Percentiles rank a stretch among this genome's conserved stretches.
Conservation (phyloP, 2,797 vertebrate species). For the Liparis tanakae region DNA sequence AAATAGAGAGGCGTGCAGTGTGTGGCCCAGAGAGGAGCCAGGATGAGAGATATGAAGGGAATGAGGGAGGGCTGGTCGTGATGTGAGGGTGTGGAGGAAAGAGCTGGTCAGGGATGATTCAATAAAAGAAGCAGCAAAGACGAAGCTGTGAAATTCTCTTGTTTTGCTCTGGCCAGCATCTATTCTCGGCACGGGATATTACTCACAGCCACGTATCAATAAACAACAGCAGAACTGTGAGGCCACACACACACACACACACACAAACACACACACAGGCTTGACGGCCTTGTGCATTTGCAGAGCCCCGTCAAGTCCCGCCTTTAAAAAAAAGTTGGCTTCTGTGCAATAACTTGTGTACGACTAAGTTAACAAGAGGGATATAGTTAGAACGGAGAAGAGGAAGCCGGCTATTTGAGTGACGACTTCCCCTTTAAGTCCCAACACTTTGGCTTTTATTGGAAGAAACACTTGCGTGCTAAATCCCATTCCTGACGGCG, state of each 20-base stretch:
- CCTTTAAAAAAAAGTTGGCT: not conserved
- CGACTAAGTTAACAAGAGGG: slow-evolving; percentile 22
- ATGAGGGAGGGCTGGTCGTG: slow-evolving; percentile 69
- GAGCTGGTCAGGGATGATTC: slow-evolving; percentile 51
- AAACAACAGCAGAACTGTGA: slow-evolving; percentile 36
- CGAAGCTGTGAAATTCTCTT: slow-evolving; percentile 39
- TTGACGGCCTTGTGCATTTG: slow-evolving; percentile 15
- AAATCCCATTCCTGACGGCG: slow-evolving; percentile 6
- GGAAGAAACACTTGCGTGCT: slow-evolving; percentile 30
- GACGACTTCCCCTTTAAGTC: slow-evolving; percentile 61
- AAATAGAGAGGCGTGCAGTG: slow-evolving; percentile 76
- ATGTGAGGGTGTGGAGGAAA: slow-evolving; percentile 70
- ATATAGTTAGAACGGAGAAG: slow-evolving; percentile 54
- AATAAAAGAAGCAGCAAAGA: slow-evolving; percentile 46
- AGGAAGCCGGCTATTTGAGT: slow-evolving; percentile 59
- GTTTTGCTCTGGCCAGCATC: slow-evolving; percentile 26
- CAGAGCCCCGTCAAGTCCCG: slow-evolving; percentile 8
- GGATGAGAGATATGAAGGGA: slow-evolving; percentile 67
- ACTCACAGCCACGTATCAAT: slow-evolving; percentile 50
- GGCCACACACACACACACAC: not conserved
- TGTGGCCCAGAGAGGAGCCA: slow-evolving; percentile 73
- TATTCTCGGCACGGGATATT: slow-evolving; percentile 43
- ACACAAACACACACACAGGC: not conserved
- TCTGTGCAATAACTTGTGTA: slow-evolving; percentile 8
- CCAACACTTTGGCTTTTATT: slow-evolving; percentile 28